phyloP scores from a whole-genome alignment of 2,113 vertebrate species.

The Sphaerodactylus townsendi region DNA sequence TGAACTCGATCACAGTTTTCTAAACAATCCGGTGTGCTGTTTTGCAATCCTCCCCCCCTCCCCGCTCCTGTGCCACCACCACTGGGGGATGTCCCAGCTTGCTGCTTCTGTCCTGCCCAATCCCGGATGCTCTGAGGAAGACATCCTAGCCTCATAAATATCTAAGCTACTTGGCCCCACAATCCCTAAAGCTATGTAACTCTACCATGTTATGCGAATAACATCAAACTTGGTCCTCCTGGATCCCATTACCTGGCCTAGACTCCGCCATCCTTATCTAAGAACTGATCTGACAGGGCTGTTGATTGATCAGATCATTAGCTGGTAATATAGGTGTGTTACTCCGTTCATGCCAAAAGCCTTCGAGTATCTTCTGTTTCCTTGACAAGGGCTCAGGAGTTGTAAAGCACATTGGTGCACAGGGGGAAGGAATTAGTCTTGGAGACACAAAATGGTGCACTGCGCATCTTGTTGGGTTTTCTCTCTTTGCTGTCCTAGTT shows the following conservation, averaged over 20 bases:
- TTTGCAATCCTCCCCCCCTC: rapidly evolving
- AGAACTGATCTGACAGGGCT: conserved; percentile 66
- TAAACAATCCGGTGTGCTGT: background rate
- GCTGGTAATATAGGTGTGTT: conserved; percentile 62
- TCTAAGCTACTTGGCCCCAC: conserved; percentile 26
- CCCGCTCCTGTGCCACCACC: too few species aligned
- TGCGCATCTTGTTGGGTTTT: background rate
- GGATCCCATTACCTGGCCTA: conserved; percentile 64
- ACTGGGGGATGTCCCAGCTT: background rate
- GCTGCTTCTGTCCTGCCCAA: background rate
- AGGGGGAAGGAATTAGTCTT: background rate
- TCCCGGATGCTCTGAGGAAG: background rate
- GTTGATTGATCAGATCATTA: conserved; percentile 70
- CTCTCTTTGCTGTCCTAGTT: background rate
- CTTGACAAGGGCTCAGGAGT: background rate
- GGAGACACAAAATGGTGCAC: too few species aligned
- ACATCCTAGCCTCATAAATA: background rate
- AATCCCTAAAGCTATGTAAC: conserved; percentile 63
- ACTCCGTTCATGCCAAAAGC: conserved; percentile 47
- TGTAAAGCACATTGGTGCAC: background rate
- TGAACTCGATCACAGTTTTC: background rate
- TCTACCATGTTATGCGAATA: conserved; percentile 65
- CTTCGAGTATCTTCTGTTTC: conserved; percentile 34
- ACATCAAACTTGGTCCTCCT: conserved; percentile 61
- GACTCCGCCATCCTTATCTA: conserved; percentile 56